A percentile compares a stretch with the other conserved stretches of the same genome.
phyloP scores from a whole-genome alignment of 2,888 invertebrate species.

The Amiota minor region DNA sequence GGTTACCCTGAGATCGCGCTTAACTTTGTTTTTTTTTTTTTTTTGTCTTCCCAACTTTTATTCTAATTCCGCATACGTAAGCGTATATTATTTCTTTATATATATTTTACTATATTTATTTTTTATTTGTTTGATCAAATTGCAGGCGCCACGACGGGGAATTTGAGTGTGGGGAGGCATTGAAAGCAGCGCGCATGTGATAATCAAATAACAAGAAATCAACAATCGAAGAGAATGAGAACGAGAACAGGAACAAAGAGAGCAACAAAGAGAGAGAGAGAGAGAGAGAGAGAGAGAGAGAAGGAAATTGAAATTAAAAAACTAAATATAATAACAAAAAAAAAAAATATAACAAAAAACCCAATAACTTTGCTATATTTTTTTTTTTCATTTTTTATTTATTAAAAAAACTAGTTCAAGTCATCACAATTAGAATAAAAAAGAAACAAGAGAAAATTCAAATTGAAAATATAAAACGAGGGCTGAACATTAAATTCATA shows the following conservation, averaged over 20 bases:
- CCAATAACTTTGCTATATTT: too few relatives aligned
- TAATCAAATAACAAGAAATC: not conserved
- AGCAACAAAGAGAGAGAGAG: not conserved
- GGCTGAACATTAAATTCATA: not conserved
- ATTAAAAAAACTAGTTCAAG: too few relatives aligned
- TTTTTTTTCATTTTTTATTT: too few relatives aligned
- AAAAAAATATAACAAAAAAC: too few relatives aligned
- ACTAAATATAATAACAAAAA: too few relatives aligned
- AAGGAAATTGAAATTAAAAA: too few relatives aligned
- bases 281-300: too few relatives aligned
- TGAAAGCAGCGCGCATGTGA: constrained; percentile 1
- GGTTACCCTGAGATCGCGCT: constrained; percentile 59
- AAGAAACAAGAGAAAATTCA: not conserved
- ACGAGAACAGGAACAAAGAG: not conserved
- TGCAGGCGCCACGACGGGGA: not conserved
- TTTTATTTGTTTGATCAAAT: constrained; percentile 20
- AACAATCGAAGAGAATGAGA: not conserved
- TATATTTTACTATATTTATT: too few relatives aligned
- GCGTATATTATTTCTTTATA: not conserved
- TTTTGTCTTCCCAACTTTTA: too few relatives aligned
- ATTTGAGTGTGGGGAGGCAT: not conserved
- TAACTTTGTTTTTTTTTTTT: constrained; percentile 30
- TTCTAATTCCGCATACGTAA: constrained; percentile 66
- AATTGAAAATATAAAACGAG: not conserved
- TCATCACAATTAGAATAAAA: not conserved